Percentiles rank a stretch among this genome's conserved stretches.
These are phyloP conservation scores for Holotrichia oblita DNA, from an alignment of 1,140 invertebrate genomes.

Conservation along the genomic window DNA sequence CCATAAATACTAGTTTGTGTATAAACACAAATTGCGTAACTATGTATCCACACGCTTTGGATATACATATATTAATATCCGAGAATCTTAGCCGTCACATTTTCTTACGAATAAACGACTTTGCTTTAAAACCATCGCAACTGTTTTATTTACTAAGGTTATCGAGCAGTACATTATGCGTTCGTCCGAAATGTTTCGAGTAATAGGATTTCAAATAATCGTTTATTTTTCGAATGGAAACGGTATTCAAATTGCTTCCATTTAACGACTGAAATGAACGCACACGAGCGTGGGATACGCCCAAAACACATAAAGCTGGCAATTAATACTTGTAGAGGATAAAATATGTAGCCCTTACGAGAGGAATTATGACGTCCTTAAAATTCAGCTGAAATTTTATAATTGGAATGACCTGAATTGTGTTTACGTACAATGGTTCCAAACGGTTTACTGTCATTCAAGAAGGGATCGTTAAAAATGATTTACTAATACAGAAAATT, in stretches of 20 bases:
- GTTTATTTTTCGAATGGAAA: not conserved
- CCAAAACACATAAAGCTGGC: not conserved
- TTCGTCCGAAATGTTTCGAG: not conserved
- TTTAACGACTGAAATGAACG: not conserved
- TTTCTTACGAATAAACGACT: no score
- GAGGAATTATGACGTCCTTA: not conserved
- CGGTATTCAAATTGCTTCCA: not conserved
- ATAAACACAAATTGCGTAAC: no score
- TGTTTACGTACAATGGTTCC: not conserved
- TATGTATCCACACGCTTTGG: no score
- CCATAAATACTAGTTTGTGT: no score
- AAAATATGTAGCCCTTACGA: not conserved
- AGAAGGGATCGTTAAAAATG: no score
- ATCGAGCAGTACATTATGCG: not conserved
- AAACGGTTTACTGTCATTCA: no score
- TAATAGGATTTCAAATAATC: not conserved
- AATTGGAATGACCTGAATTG: not conserved
- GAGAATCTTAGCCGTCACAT: no score
- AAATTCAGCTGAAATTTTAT: not conserved
- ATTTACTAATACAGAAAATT: no score
- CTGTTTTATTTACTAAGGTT: not conserved
- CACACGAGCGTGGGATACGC: not conserved
- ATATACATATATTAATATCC: no score
- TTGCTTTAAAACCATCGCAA: not conserved
- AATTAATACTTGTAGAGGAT: constrained; percentile 7